Percentiles rank a stretch among this genome's conserved stretches.
These are phyloP conservation scores for western clawed frog (Xenopus tropicalis) DNA, from an alignment of 2,113 vertebrate species.

Conservation along the genomic window DNA sequence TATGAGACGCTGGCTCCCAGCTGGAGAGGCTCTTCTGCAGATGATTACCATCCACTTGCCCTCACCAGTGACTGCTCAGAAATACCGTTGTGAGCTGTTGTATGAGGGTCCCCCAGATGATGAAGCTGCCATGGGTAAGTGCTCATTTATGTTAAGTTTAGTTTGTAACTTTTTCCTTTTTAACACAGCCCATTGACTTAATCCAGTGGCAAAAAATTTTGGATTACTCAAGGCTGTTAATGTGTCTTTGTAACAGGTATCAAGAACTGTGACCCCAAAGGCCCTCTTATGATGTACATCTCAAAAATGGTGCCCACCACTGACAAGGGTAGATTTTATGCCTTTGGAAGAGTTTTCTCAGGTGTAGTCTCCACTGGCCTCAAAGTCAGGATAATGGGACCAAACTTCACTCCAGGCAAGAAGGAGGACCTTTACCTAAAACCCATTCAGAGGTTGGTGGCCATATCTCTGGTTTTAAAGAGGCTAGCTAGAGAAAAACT, in stretches of 20 bases:
- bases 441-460: conserved; percentile 88
- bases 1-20: conserved; percentile 93
- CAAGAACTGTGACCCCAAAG: conserved; percentile 93
- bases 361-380: conserved; percentile 83
- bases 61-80: conserved; percentile 91
- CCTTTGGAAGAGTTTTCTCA: conserved; percentile 93
- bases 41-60: conserved; percentile 97
- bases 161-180: background rate
- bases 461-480: background rate
- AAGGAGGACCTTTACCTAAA: conserved; percentile 93
- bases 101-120: conserved; percentile 91
- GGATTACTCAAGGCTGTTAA: no score
- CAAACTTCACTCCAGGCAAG: conserved; percentile 91
- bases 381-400: conserved; percentile 95
- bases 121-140: conserved; percentile 87
- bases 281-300: conserved; percentile 95
- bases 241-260: conserved; percentile 66
- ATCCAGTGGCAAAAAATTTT: no score
- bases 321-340: conserved; percentile 94
- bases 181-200: no score
- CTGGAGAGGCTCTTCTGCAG: conserved; percentile 88
- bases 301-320: conserved; percentile 98
- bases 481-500: no score
- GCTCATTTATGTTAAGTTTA: background rate
- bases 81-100: conserved; percentile 89